Conservation (phyloP, 53 echinoderm and acorn worm genomes). For the Astropecten irregularis region DNA sequence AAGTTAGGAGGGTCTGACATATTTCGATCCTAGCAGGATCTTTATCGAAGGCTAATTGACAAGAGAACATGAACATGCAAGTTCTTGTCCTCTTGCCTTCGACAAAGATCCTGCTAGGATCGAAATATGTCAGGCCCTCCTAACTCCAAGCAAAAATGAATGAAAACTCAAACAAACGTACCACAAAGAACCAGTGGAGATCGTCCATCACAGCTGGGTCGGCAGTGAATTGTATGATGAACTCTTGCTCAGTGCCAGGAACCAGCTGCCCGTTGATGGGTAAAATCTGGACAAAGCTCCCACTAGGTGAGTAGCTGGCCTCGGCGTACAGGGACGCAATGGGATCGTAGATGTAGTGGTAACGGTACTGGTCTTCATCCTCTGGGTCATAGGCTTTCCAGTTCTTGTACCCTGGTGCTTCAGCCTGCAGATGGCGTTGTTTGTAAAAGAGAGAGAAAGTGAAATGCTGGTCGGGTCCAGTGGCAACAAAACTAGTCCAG, state of each 20-base stretch:
- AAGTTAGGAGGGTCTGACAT: too few species aligned
- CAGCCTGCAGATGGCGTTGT: constrained; percentile 35
- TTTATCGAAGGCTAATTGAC: too few species aligned
- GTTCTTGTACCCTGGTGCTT: constrained; percentile 14
- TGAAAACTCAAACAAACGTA: too few species aligned
- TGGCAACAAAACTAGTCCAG: too few species aligned
- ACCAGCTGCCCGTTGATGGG: constrained; percentile 54
- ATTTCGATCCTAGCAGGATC: too few species aligned
- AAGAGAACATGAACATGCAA: too few species aligned
- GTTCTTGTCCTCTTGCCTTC: too few species aligned
- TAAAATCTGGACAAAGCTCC: constrained; percentile 58
- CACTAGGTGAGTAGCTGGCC: constrained; percentile 63
- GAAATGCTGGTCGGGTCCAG: too few species aligned
- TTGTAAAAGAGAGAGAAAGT: too few species aligned
- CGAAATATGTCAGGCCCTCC: too few species aligned
- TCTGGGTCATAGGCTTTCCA: neutral
- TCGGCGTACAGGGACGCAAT: constrained; percentile 5
- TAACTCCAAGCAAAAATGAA: too few species aligned
- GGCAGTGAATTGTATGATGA: constrained; percentile 69
- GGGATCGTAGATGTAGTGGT: constrained; percentile 45
- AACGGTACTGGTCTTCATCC: constrained; percentile 2
- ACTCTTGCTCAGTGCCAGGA: constrained; percentile 61
- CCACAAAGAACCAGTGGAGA: constrained; percentile 68
- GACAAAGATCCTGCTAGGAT: too few species aligned
- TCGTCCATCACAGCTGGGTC: constrained; percentile 36